These are phyloP conservation scores for Clupea harengus DNA, from an alignment of 2,113 vertebrate species.

Conservation along the genomic window DNA sequence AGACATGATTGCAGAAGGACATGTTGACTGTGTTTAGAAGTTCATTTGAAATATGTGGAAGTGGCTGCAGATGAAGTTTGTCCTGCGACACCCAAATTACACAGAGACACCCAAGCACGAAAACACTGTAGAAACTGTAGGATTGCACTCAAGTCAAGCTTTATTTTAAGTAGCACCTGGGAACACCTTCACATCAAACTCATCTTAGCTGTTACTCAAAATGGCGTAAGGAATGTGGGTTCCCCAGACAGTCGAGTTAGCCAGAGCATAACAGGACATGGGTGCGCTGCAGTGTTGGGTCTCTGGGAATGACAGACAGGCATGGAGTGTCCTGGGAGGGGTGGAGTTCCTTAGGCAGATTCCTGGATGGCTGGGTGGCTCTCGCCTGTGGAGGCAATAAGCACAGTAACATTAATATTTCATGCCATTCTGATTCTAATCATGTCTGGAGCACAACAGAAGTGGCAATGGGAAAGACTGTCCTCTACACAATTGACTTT, in stretches of 20 bases:
- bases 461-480: background rate
- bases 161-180: constrained; percentile 65
- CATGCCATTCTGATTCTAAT: background rate
- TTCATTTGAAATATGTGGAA: too few relatives aligned
- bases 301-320: background rate
- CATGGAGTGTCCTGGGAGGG: background rate
- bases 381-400: background rate
- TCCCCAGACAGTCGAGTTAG: constrained; percentile 11
- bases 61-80: background rate
- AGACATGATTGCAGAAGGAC: too few relatives aligned
- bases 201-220: constrained; percentile 33
- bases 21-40: too few relatives aligned
- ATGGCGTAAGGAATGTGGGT: constrained; percentile 14
- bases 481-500: too few relatives aligned
- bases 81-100: background rate
- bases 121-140: background rate
- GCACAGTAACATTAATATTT: background rate
- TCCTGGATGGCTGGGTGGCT: constrained; percentile 4
- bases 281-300: background rate
- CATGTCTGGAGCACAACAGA: background rate
- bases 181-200: constrained; percentile 51
- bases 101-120: background rate
- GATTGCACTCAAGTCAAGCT: constrained; percentile 68
- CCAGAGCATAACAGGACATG: too few relatives aligned
- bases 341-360: constrained; percentile 3